Conservation (phyloP, 2,797 vertebrate species). For the Rousettus madagascariensis region DNA sequence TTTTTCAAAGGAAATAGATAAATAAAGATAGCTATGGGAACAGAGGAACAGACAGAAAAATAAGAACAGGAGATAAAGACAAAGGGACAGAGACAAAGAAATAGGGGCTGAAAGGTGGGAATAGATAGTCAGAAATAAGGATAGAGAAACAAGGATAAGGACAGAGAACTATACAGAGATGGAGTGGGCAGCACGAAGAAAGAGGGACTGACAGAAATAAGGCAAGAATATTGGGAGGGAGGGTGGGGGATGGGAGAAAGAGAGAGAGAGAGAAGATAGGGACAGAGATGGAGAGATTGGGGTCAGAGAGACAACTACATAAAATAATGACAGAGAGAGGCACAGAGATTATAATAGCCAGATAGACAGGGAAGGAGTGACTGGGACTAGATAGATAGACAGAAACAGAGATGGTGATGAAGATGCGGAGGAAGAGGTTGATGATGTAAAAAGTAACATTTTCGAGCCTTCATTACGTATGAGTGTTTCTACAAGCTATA, state of each 20-base stretch:
- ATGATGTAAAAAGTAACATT: neutral
- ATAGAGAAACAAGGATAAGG: neutral
- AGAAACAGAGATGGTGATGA: neutral
- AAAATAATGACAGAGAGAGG: neutral
- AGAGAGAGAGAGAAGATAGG: no score
- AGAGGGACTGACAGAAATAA: neutral
- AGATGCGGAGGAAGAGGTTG: neutral
- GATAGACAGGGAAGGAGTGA: neutral
- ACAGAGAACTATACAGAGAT: neutral
- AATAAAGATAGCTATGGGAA: conserved; percentile 2
- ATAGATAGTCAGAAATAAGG: neutral
- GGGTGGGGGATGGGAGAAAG: neutral
- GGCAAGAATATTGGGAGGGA: neutral
- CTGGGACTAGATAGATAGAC: neutral
- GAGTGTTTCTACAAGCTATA: neutral
- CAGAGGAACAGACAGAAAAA: neutral
- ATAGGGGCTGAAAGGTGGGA: neutral
- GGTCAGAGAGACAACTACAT: neutral
- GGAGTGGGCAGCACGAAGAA: neutral
- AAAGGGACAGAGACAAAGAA: conserved; percentile 35
- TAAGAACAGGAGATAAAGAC: neutral
- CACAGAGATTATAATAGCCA: neutral
- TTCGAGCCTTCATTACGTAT: conserved; percentile 28
- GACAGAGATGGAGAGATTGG: neutral
- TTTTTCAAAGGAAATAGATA: conserved; percentile 49